These are phyloP conservation scores for Acridotheres tristis DNA, from an alignment of 2,797 vertebrate genomes.

Conservation along the genomic window DNA sequence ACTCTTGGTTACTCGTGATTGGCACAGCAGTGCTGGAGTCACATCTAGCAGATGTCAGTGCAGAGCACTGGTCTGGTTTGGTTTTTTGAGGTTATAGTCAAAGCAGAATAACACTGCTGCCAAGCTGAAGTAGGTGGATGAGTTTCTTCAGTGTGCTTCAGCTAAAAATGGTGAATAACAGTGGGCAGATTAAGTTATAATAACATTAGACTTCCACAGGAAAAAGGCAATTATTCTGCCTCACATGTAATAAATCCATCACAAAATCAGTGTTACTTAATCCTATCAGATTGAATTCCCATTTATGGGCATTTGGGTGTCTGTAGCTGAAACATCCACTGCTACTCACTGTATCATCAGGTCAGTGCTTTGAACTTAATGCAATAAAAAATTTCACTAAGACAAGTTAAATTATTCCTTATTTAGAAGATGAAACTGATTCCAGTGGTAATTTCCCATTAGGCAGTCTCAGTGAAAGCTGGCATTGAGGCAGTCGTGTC, in stretches of 20 bases:
- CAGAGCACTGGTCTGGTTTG: neutral
- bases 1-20: neutral
- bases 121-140: neutral
- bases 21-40: neutral
- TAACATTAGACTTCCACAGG: neutral
- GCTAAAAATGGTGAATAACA: neutral
- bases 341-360: neutral
- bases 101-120: neutral
- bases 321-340: neutral
- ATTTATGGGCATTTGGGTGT: neutral
- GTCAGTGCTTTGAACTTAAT: neutral
- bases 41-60: neutral
- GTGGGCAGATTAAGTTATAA: neutral
- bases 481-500: neutral
- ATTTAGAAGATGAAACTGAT: neutral
- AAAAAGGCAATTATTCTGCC: neutral
- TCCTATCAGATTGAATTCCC: neutral
- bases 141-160: neutral
- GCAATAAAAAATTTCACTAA: neutral
- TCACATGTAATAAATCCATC: neutral
- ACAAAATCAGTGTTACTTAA: neutral
- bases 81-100: neutral
- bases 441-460: neutral
- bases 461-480: neutral
- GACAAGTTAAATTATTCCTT: neutral